phyloP scores from a whole-genome alignment of 2,797 vertebrate genomes.

The Arremon brunneinucha region DNA sequence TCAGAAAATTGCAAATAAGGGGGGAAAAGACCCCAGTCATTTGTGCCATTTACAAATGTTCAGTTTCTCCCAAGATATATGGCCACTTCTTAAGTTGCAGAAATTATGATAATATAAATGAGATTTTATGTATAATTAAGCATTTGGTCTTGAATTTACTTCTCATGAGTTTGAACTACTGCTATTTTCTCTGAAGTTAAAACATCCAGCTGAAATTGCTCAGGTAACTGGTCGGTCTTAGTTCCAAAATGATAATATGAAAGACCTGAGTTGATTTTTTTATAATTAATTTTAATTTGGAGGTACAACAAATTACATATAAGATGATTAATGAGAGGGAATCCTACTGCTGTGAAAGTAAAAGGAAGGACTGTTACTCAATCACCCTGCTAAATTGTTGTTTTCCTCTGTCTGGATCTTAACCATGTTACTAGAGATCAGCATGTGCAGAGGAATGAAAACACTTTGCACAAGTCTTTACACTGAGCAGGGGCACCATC shows the following conservation, averaged over 20 bases:
- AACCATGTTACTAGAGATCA: background rate
- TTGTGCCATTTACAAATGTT: background rate
- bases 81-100: background rate
- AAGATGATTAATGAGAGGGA: background rate
- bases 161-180: background rate
- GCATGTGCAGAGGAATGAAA: background rate
- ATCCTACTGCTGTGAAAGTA: background rate
- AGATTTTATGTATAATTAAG: background rate
- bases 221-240: background rate
- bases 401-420: background rate
- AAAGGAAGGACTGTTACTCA: background rate
- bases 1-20: background rate
- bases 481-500: background rate
- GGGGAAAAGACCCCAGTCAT: rapidly evolving
- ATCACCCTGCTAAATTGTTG: background rate
- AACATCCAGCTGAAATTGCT: background rate
- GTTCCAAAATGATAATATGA: background rate
- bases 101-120: background rate
- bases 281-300: background rate
- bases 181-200: background rate
- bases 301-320: background rate
- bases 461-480: background rate
- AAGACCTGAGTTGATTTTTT: background rate
- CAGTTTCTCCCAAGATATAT: background rate
- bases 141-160: background rate